Evolutionary conservation across 2,888 invertebrate genomes (phyloP), one percentile per base, ranked within the genome.

Genomic region (Ectropis crepuscularia): DNA sequence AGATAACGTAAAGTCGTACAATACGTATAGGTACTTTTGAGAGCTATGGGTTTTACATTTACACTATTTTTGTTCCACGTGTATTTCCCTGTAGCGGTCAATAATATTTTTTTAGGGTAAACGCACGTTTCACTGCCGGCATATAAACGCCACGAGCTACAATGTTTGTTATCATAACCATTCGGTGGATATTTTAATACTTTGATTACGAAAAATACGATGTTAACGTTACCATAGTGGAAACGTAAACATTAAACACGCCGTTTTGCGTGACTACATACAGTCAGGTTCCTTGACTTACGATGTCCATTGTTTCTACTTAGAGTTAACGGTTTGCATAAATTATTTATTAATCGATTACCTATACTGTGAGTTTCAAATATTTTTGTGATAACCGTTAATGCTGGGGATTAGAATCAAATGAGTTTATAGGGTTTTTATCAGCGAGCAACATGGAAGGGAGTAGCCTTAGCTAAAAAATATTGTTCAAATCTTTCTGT

Each of bases 201-300:
- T 16, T 49, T 12, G 54, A 47, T 59, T 55, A 63, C 59, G 45
- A 63, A 50, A 63, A 63, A 50, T 63, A 55, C 63, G 28, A 58
- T 12, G 53, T 36, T 45, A 54, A 49, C 37, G 51, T 41, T 62
- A 37, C 39, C 42, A 11, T 53, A 57, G 57, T 47, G 42, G 46
- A 47, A 45, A 48, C 45, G 49, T 61, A 48, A 53, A 63, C 42
- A 16, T 47, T 58, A 59, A 54, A 63, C 54, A 63, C 45, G 53
- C 41, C 36, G 63, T 50, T 63, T 63, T 49, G 59, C 54, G 59
- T 63, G 58, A 59, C 55, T 59, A 42, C 36, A 10, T 46, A 41
- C 51, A 39, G 45, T 49, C 16, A 45, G 53, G 58, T 53, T 57
- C 16, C 42, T 51, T 51, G 45, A 53, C 38, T 57, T 53, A 57